Percentiles rank a stretch among this genome's conserved stretches.
These are phyloP conservation scores for Propithecus deckenii DNA, from an alignment of 2,797 vertebrate species.

Conservation along the genomic window DNA sequence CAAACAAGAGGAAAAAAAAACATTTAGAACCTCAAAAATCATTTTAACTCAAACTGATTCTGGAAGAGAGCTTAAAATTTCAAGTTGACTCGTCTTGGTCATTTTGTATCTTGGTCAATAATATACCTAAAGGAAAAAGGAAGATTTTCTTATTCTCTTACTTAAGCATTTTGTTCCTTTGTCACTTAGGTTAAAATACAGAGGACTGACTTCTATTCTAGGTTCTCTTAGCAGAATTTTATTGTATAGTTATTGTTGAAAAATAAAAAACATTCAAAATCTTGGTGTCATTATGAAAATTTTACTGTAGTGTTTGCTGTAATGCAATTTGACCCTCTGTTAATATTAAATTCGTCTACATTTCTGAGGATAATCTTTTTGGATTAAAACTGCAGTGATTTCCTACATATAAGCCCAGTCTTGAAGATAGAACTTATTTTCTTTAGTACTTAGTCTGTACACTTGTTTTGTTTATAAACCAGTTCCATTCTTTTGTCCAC, in stretches of 20 bases:
- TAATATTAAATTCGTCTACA: background rate
- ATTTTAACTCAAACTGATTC: constrained; percentile 33
- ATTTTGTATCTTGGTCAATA: background rate
- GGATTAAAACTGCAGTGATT: background rate
- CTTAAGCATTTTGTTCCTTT: background rate
- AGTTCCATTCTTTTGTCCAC: constrained; percentile 1
- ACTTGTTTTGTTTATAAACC: constrained; percentile 32
- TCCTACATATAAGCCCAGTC: background rate
- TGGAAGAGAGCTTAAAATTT: background rate
- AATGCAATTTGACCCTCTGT: background rate
- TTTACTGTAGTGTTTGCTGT: background rate
- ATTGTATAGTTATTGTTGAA: background rate
- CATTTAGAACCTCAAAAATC: background rate
- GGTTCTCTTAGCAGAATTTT: constrained; percentile 15
- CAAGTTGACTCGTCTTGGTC: background rate
- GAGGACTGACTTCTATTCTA: background rate
- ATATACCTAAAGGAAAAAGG: background rate
- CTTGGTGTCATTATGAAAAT: background rate
- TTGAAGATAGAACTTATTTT: constrained; percentile 47
- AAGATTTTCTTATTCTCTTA: background rate
- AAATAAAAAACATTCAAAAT: background rate
- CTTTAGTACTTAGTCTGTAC: background rate
- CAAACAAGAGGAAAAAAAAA: background rate
- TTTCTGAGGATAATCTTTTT: background rate
- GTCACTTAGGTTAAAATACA: background rate